phyloP scores from a whole-genome alignment of 1,140 invertebrate species.

The Cephus cinctus region DNA sequence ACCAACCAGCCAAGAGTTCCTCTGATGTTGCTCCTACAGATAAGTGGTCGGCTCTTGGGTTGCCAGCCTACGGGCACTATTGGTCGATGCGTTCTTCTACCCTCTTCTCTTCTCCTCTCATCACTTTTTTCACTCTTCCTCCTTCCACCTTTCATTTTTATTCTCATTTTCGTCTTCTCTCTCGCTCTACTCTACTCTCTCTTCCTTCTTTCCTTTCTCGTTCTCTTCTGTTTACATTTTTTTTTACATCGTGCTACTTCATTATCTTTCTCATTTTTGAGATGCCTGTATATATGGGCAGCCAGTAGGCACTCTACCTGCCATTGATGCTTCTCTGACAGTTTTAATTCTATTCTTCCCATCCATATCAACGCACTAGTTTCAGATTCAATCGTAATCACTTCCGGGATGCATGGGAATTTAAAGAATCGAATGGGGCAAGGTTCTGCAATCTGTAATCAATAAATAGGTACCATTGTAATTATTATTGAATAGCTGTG shows the following conservation, averaged over 20 bases:
- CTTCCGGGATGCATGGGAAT: no score
- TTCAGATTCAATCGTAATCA: no score
- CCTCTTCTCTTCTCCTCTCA: constrained; percentile 12
- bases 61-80: constrained; percentile 21
- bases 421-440: no score
- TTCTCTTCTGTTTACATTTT: constrained; percentile 19
- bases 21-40: constrained; percentile 52
- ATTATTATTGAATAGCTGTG: no score
- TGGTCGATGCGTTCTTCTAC: constrained; percentile 26
- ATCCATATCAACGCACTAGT: no score
- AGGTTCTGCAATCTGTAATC: no score
- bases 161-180: constrained; percentile 11
- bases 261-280: constrained; percentile 20
- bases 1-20: constrained; percentile 45
- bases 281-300: no score
- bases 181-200: constrained; percentile 13
- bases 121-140: constrained; percentile 16
- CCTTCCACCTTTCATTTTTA: constrained; percentile 14
- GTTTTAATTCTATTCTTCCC: no score
- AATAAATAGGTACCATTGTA: no score
- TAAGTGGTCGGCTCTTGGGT: constrained; percentile 25
- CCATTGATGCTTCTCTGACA: no score
- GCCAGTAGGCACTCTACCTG: no score
- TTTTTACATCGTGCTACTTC: constrained; percentile 18
- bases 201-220: constrained; percentile 8